Evolutionary conservation across 1,140 invertebrate species (phyloP), one percentile per base, ranked within the genome.

Genomic region (Drosophila varians): DNA sequence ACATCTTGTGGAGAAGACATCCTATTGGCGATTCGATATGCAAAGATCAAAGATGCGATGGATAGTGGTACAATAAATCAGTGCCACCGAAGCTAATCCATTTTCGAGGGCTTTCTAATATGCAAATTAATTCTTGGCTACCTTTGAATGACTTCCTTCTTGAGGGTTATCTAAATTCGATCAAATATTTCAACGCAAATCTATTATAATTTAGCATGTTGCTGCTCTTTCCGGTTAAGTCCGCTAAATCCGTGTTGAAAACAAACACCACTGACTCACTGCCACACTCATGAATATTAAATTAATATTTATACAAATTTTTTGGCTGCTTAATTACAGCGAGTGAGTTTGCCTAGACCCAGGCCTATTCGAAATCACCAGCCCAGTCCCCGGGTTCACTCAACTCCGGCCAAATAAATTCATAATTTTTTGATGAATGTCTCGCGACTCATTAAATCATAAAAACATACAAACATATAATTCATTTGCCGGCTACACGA

Each of bases 371-470:
- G 40, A 54, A 52, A 19, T 38, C 49, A 55, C 38, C 12, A 8
- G 75, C 74, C 69, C 61, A 73, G 26, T 79, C 36, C 47, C 36
- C 47, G 38, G 38, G 79, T 79, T 86, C 76, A 86, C 23, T 86
- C 66, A 84, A 84, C 80, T 73, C 49, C 25, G 52, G 53, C 46
- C 51, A 28, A 61, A 60, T 43, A 43, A 43, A 61, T 66, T 66
- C 61, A 55, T 40, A 79, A 58, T 51, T 49, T 69, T 75, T 49
- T 84, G 80, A 84, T 86, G 74, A 86, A 84, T 84, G 80, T 70
- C 70, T 52, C n/a, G 49, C 40, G 60, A 66, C 76, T 86, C 79
- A 86, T 84, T 84, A 86, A 84, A 76, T 86, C 76, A 46, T 9
- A 9, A 31, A 11, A 31, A 2, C 28, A 31, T 31, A 31, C 28